Evolutionary conservation across 2,888 invertebrate species (phyloP), one percentile per base, ranked within the genome.

Genomic region (Holacanthella duospinosa): DNA sequence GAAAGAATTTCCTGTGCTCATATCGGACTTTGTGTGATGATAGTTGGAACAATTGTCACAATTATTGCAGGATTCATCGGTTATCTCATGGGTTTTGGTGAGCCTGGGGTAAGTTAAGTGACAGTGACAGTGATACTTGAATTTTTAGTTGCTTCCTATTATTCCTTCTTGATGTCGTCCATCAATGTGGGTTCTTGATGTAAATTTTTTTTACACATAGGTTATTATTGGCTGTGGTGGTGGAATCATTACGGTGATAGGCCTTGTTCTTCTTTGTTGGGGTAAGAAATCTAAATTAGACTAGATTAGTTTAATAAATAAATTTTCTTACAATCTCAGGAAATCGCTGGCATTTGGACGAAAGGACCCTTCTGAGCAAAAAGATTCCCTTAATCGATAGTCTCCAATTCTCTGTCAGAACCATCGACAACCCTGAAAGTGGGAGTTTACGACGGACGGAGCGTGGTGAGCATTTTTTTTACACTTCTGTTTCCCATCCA

Each of bases 21-120:
- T 43, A 26, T 59, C 36, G 59, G 59, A 48, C 59, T 59, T 25
- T 59, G 43, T 29, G 36, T 59, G 3, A 59, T 59, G 59, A 59
- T 59, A 3, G 44, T 43, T 24, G 59, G 59, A 21, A 43, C 43
- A n/a, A 36, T 59, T 25, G 36, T 59, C 21, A 59, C 43, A 21
- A 59, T 28, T 24, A 59, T 59, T 9, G 25, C 59, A 25, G 59
- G 59, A 9, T 59, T 59, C 21, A 48, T 59, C 27, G 6, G 59
- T 25, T 48, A 59, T 27, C 43, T 59, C 4, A 9, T 59, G 29
- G 59, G 59, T 6, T 59, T 59, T 29, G 59, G 59, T 19, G 59
- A 59, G 27, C 59, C 59, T 25, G 59, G 59, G 26, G 48, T 59
- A 24, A 48, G 48, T 9, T n/a, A 21, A 4, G n/a, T n/a, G n/a